Evolutionary conservation across 1,140 invertebrate genomes (phyloP).

Genomic region (Diorhabda carinulata): DNA sequence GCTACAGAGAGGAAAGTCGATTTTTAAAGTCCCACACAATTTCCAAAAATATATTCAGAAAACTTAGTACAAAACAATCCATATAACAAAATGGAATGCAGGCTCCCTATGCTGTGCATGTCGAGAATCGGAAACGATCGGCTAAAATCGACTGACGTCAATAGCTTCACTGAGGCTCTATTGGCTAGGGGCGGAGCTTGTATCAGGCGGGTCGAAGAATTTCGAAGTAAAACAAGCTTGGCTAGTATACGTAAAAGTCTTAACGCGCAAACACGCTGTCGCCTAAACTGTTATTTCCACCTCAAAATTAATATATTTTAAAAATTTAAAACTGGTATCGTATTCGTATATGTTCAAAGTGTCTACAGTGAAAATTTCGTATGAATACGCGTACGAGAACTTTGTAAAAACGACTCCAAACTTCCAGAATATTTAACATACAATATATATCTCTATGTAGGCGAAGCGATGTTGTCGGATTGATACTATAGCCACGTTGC

Average conservation of each 20-base stretch:
- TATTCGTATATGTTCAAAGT: constrained; percentile 5
- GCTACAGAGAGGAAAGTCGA: not conserved
- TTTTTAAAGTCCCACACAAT: constrained; percentile 3
- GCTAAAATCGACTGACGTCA: constrained; percentile 41
- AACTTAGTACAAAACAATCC: constrained; percentile 31
- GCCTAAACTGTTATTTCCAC: constrained; percentile 26
- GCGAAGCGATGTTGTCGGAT: constrained; percentile 41
- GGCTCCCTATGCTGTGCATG: constrained; percentile 31
- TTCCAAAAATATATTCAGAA: constrained; percentile 33
- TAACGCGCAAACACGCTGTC: constrained; percentile 32
- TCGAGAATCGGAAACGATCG: constrained; percentile 30
- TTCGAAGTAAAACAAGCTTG: constrained; percentile 32
- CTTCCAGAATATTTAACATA: constrained; percentile 43
- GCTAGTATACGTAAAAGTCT: constrained; percentile 39
- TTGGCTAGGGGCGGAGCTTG: constrained; percentile 44
- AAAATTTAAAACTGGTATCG: constrained; percentile 30
- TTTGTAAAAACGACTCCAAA: constrained; percentile 30
- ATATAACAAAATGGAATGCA: constrained; percentile 46
- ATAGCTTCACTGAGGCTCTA: constrained; percentile 29
- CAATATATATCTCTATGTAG: constrained; percentile 44
- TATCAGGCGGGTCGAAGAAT: constrained; percentile 41
- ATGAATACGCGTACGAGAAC: constrained; percentile 28
- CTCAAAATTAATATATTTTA: constrained; percentile 25
- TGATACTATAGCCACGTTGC: constrained; percentile 25
- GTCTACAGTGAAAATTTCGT: constrained; percentile 35